These are phyloP conservation scores for Panopea generosa DNA, from an alignment of 2,888 invertebrate species.

Conservation along the genomic window DNA sequence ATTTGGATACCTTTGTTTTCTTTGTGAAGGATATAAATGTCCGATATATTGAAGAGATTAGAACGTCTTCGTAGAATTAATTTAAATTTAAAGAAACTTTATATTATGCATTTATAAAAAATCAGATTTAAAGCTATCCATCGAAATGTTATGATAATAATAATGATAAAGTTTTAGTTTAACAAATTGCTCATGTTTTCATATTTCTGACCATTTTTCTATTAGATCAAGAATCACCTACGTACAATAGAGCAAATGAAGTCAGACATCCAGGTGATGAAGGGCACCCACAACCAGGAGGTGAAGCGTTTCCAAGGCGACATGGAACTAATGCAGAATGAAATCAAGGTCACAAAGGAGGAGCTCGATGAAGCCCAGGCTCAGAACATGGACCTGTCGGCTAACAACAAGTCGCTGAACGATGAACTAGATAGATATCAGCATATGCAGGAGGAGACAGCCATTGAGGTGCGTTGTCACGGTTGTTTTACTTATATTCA, in stretches of 20 bases:
- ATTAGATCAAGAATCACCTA: constrained; percentile 80
- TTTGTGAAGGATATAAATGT: too few relatives aligned
- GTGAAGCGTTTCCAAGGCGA: constrained; percentile 78
- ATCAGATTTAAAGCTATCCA: too few relatives aligned
- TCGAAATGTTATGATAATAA: too few relatives aligned
- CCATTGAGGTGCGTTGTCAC: constrained; percentile 72
- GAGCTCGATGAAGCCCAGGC: constrained; percentile 77
- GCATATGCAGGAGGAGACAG: constrained; percentile 74
- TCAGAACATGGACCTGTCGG: constrained; percentile 69
- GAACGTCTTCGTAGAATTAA: too few relatives aligned
- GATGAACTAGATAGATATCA: constrained; percentile 77
- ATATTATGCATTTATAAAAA: too few relatives aligned
- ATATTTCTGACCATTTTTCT: too few relatives aligned
- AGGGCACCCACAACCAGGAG: constrained; percentile 77
- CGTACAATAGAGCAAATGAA: constrained; percentile 80
- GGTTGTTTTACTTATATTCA: too few relatives aligned
- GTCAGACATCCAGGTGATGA: constrained; percentile 77
- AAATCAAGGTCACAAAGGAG: constrained; percentile 68
- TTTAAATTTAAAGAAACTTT: too few relatives aligned
- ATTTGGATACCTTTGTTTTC: too few relatives aligned
- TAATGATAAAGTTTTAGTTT: too few relatives aligned
- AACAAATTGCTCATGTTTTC: too few relatives aligned
- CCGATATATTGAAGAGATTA: too few relatives aligned
- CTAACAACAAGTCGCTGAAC: constrained; percentile 70
- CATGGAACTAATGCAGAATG: constrained; percentile 72